A percentile compares a stretch with the other conserved stretches of the same genome.
Evolutionary conservation across 2,888 invertebrate species (phyloP).

Genomic region (Tiliacea aurago): DNA sequence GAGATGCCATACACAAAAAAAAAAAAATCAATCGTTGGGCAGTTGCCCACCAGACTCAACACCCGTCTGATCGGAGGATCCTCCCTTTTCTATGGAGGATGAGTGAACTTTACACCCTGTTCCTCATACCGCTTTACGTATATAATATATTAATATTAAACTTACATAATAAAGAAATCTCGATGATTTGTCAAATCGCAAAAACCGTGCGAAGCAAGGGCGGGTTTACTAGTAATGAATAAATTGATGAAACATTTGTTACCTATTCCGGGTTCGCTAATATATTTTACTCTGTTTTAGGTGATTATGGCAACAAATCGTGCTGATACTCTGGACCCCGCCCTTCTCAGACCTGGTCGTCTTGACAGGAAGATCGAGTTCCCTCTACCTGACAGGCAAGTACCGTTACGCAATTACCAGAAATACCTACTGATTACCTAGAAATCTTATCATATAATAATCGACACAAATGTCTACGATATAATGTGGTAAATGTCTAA

Average conservation of each 20-base stretch:
- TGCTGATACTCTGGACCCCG: conserved; percentile 99
- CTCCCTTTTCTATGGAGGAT: no score
- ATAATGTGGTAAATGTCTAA: no score
- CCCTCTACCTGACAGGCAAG: conserved; percentile 96
- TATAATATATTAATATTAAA: no score
- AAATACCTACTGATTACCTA: no score
- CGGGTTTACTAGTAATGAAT: background rate
- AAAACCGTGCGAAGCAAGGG: background rate
- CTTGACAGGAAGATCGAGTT: conserved; percentile 99
- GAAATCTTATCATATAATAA: background rate
- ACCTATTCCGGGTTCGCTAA: background rate
- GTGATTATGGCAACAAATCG: conserved; percentile 98
- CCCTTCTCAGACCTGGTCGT: conserved; percentile 97
- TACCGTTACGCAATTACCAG: background rate
- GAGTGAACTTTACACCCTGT: no score
- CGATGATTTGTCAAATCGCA: background rate
- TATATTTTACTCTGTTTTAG: conserved; percentile 63
- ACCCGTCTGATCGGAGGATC: no score
- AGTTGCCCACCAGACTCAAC: no score
- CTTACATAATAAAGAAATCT: background rate
- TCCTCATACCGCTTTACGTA: no score
- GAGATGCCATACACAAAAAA: no score
- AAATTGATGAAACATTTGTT: background rate
- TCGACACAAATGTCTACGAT: background rate
- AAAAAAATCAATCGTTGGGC: no score